Base-by-base conservation (phyloP, 2,888 invertebrate genomes). In the Elegia similella region DNA sequence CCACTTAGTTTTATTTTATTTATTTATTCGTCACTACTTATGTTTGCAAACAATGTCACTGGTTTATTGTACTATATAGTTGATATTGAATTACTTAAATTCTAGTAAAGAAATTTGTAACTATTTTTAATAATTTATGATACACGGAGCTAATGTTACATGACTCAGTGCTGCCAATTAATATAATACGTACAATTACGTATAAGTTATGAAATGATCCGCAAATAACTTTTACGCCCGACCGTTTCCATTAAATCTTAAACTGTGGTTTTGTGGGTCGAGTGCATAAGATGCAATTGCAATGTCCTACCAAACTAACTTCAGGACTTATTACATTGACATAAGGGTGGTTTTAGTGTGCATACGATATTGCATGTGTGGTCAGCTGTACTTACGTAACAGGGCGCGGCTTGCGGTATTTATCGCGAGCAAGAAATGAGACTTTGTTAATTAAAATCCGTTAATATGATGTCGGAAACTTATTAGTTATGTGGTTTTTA, bases 251-350 rank as follows among this genome's bases (percentile, higher is more conserved):
- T 50, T 17, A 34, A 50, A 2, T 50, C 38, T 16, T 50, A 16
- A 5, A 50, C 32, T 32, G 30, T 34, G 34, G 16, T 50, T 50
- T 34, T 50, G 50, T 50, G 15, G 34, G 34, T 34, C 50, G 50
- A 50, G 17, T 50, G 50, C 50, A 50, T 50, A 50, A 50, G 34
- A 50, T 50, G 50, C 50, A 50, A 38, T 50, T 50, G 50, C 50
- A 50, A 32, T 34, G 34, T 12, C 10, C n/a, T n/a, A n/a, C n/a
- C 48, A 48, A 1, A 10, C 7, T 38, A 15, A 48, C 10, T 32
- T 48, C 32, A 32, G 2, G 32, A 15, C 32, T 48, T 48, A 48
- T 48, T 15, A 0, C 10, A 10, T 32, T 15, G 48, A 1, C 1
- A 10, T 32, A 48, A 30, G 7, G 16, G 8, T 5, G 32, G 2